Evolutionary conservation across 2,113 vertebrate species (phyloP).

Genomic region (Telmatochromis bifrenatus): DNA sequence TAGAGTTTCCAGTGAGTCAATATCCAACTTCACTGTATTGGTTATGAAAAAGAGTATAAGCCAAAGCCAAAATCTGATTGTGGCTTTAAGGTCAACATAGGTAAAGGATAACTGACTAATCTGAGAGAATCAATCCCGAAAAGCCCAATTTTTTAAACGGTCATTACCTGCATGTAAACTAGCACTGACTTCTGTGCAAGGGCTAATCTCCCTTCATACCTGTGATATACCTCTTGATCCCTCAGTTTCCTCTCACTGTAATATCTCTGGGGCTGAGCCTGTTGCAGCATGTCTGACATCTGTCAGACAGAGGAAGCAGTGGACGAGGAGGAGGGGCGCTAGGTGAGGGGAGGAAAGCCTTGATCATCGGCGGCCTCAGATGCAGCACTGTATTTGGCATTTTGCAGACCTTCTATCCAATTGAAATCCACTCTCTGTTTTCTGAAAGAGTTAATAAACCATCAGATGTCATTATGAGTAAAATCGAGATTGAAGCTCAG

Average conservation of each 20-base stretch:
- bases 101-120: constrained; percentile 12
- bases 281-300: constrained; percentile 47
- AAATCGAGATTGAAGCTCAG: not conserved
- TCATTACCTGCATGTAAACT: constrained; percentile 29
- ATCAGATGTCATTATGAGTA: not conserved
- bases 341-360: not conserved
- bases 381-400: not conserved
- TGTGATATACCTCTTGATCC: constrained; percentile 39
- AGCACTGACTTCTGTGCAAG: constrained; percentile 7
- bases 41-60: not conserved
- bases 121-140: not conserved
- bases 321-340: not conserved
- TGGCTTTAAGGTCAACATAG: not conserved
- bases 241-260: constrained; percentile 27
- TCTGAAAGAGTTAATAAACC: not conserved
- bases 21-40: not conserved
- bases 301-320: constrained; percentile 18
- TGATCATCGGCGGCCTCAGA: constrained; percentile 8
- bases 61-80: constrained; percentile 2
- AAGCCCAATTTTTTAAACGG: constrained; percentile 13
- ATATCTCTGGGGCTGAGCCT: constrained; percentile 27
- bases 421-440: not conserved
- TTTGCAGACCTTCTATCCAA: not conserved
- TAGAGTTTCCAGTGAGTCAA: not conserved
- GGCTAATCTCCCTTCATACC: constrained; percentile 46